Evolutionary conservation across 2,888 invertebrate genomes (phyloP), one percentile per base, ranked within the genome.

Genomic region (Ochropacha duplaris): DNA sequence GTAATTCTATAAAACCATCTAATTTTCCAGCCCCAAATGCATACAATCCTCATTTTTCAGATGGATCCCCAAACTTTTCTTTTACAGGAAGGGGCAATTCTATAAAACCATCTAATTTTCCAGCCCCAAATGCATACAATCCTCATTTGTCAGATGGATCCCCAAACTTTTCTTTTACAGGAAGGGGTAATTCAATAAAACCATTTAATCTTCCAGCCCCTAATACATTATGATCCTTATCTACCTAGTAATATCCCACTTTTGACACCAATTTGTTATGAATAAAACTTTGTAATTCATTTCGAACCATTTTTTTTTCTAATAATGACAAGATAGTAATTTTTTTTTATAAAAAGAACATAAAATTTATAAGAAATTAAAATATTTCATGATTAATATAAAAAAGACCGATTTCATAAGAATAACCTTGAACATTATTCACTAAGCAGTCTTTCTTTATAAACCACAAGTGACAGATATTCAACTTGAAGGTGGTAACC

Each of bases 151-250:
- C 74, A n/a, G 87, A 90, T 68, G 69, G 57, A n/a, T 60, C 94
- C 50, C 95, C 95, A 16, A 94, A 94, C 70, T 96, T 93, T 78
- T 94, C 94, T 52, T 95, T 96, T 74, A 94, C 94, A 66, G 88
- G 94, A 63, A 95, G 94, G 86, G 91, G 94, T 61, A 94, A 92
- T 6, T 61, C 69, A 28, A 62, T 56, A 8, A 90, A 86, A 55
- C 77, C 83, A 22, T 81, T 66, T 11, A 72, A 79, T 34, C 71
- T 72, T 0, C 95, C 95, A 4, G 94, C 93, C 4, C 91, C 91
- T 1, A 79, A 76, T 69, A 69, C 68, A 4, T 95, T n/a, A 95
- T 68, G 69, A 79, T 31, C 85, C 93, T 0, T 94, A 94, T 68
- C 57, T 83, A 6, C 65, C 82, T 12, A 92, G 93, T 70, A 88